These are phyloP conservation scores for Poeciliopsis gracilis DNA, from an alignment of 2,797 vertebrate species.

Conservation along the genomic window DNA sequence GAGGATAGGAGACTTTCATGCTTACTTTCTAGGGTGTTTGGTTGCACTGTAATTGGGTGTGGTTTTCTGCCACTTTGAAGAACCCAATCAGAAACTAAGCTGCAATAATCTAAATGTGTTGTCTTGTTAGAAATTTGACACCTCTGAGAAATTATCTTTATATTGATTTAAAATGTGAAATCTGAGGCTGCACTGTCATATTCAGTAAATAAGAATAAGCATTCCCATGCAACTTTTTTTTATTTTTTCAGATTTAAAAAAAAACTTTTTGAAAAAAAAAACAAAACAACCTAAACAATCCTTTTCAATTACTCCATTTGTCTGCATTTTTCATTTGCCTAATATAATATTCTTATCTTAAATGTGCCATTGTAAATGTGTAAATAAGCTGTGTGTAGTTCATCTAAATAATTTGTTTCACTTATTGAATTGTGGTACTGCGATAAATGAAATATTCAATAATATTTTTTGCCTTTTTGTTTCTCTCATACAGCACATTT, in stretches of 20 bases:
- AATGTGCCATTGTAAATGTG: not conserved
- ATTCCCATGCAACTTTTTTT: too few relatives aligned
- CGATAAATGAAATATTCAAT: not conserved
- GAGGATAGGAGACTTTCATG: conserved; percentile 40
- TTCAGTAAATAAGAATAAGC: not conserved
- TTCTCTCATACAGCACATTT: not conserved
- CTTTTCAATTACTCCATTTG: not conserved
- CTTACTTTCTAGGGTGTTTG: conserved; percentile 42
- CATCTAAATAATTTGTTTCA: not conserved
- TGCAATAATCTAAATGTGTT: conserved; percentile 2
- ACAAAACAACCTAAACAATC: not conserved
- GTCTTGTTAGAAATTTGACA: conserved; percentile 2
- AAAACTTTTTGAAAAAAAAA: not conserved
- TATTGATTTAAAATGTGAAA: not conserved
- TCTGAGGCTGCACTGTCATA: not conserved
- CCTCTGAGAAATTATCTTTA: not conserved
- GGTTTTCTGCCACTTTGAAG: conserved; percentile 33
- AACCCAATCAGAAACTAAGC: conserved; percentile 4
- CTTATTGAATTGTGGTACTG: not conserved
- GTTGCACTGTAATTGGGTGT: conserved; percentile 56
- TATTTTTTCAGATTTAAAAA: too few relatives aligned
- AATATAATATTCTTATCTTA: not conserved
- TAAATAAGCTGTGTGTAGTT: not conserved
- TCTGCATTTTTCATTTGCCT: not conserved
- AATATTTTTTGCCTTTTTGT: not conserved